phyloP scores from a whole-genome alignment of 2,113 vertebrate species.

The Larimichthys polyactis region DNA sequence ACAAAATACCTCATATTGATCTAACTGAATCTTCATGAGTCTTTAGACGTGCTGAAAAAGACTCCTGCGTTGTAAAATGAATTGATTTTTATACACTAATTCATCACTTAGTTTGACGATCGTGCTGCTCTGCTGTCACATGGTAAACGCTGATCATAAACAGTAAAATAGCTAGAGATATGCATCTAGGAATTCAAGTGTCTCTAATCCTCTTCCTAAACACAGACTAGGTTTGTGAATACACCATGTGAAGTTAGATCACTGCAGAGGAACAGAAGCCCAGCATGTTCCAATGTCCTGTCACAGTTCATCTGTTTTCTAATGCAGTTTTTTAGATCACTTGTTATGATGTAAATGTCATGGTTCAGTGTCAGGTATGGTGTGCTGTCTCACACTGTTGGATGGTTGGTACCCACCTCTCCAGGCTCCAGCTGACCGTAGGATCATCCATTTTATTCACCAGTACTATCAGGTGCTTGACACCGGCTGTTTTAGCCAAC shows the following conservation, averaged over 20 bases:
- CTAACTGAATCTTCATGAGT: too few species aligned
- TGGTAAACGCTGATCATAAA: too few species aligned
- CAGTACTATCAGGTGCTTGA: constrained; percentile 98
- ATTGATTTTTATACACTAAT: too few species aligned
- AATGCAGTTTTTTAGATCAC: too few species aligned
- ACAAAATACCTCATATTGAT: too few species aligned
- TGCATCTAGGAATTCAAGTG: not conserved
- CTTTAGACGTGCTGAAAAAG: too few species aligned
- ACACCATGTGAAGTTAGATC: not conserved
- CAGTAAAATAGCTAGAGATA: too few species aligned
- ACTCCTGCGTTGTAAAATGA: too few species aligned
- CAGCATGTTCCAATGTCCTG: not conserved
- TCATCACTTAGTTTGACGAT: too few species aligned
- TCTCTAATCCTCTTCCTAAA: too few species aligned
- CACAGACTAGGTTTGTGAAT: not conserved
- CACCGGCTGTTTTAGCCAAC: constrained; percentile 98
- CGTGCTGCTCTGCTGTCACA: too few species aligned
- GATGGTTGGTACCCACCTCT: constrained; percentile 84
- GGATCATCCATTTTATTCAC: constrained; percentile 99
- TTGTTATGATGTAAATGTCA: too few species aligned
- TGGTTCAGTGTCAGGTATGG: not conserved
- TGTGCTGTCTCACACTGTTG: not conserved
- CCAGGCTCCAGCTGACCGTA: constrained; percentile 98
- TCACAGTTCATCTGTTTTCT: not conserved
- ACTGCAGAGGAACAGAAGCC: not conserved